phyloP scores from a whole-genome alignment of 2,113 vertebrate species.

The Otus sunia region DNA sequence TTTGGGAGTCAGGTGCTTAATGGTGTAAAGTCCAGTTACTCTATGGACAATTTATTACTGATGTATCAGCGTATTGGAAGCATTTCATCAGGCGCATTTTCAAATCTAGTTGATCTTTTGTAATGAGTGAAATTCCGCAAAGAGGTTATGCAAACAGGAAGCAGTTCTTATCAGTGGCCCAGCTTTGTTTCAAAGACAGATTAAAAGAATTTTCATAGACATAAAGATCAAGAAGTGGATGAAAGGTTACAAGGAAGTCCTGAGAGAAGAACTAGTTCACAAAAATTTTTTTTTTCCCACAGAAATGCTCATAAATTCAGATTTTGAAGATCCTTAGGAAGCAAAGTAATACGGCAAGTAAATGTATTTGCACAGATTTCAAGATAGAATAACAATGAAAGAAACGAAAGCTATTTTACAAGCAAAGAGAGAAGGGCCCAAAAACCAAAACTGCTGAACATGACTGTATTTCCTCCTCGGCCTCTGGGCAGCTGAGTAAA shows the following conservation, averaged over 20 bases:
- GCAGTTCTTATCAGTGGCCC: background rate
- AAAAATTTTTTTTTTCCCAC: background rate
- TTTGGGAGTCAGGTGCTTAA: background rate
- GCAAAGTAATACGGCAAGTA: accelerated
- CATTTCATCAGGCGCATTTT: background rate
- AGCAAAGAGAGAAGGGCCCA: background rate
- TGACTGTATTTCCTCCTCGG: background rate
- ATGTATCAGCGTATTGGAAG: background rate
- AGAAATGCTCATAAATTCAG: background rate
- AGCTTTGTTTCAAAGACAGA: background rate
- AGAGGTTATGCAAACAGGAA: constrained; percentile 29
- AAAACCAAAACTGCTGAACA: background rate
- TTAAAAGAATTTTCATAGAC: background rate
- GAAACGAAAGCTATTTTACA: background rate
- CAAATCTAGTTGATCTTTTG: background rate
- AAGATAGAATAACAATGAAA: background rate
- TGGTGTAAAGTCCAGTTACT: background rate
- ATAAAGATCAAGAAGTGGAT: background rate
- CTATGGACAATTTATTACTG: background rate
- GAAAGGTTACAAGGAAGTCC: background rate
- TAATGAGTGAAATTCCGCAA: background rate
- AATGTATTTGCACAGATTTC: background rate
- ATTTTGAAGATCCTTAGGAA: background rate
- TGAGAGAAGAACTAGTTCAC: background rate
- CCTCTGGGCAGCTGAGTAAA: background rate